Evolutionary conservation across 1,140 invertebrate genomes (phyloP).

Genomic region (Drosophila paulistorum): DNA sequence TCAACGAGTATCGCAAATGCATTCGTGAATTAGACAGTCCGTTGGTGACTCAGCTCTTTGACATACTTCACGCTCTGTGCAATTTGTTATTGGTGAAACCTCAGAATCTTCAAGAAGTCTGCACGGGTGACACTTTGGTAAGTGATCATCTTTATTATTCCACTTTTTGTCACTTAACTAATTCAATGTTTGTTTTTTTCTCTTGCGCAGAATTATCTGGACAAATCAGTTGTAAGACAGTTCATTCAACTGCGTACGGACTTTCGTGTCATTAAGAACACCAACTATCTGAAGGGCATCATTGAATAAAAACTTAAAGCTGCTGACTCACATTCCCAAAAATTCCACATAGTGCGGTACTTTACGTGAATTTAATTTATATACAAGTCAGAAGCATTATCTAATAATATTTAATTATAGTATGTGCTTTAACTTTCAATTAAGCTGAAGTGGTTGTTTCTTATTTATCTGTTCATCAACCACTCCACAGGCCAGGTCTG

Average conservation of each 20-base stretch:
- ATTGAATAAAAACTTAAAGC: slow-evolving; percentile 58
- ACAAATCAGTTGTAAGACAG: slow-evolving; percentile 92
- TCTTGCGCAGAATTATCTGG: slow-evolving; percentile 90
- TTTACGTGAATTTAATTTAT: slow-evolving; percentile 43
- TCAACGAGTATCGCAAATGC: slow-evolving; percentile 96
- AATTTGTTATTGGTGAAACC: slow-evolving; percentile 98
- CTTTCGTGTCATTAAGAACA: slow-evolving; percentile 76
- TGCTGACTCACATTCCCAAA: slow-evolving; percentile 72
- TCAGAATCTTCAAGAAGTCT: slow-evolving; percentile 97
- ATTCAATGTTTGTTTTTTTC: slow-evolving; percentile 20
- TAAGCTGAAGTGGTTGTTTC: slow-evolving; percentile 58
- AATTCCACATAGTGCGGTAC: slow-evolving; percentile 32
- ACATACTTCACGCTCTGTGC: slow-evolving; percentile 96
- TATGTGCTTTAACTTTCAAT: slow-evolving; percentile 62
- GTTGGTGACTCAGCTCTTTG: slow-evolving; percentile 93
- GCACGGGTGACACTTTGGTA: slow-evolving; percentile 96
- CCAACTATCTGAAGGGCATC: slow-evolving; percentile 78
- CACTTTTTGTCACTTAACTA: not conserved
- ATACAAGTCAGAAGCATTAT: slow-evolving; percentile 46
- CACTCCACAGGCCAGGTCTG: slow-evolving; percentile 29
- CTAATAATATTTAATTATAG: slow-evolving; percentile 51
- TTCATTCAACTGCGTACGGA: slow-evolving; percentile 97
- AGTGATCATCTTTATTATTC: slow-evolving; percentile 52
- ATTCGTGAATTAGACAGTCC: slow-evolving; percentile 89
- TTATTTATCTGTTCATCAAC: slow-evolving; percentile 57